These are phyloP conservation scores for Eupithecia centaureata DNA, from an alignment of 2,888 invertebrate genomes.

Conservation along the genomic window DNA sequence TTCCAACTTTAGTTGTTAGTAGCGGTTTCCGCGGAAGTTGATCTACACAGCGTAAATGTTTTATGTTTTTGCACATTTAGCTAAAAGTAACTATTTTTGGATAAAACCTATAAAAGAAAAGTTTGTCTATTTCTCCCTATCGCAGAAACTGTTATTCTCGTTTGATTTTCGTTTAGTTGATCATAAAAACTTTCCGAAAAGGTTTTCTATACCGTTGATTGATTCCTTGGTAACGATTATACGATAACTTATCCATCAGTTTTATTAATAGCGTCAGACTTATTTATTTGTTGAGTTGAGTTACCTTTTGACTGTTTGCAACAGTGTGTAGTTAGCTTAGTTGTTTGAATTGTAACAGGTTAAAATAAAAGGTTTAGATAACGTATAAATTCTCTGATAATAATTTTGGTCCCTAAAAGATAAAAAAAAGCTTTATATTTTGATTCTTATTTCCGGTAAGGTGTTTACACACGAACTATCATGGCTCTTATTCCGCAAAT, in stretches of 20 bases:
- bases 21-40: slow-evolving; percentile 17
- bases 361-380: too few relatives aligned
- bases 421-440: too few relatives aligned
- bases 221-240: slow-evolving; percentile 23
- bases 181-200: slow-evolving; percentile 43
- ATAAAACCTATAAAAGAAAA: slow-evolving; percentile 44
- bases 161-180: slow-evolving; percentile 45
- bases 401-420: too few relatives aligned
- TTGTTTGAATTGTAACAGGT: too few relatives aligned
- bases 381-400: too few relatives aligned
- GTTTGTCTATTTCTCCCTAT: slow-evolving; percentile 39
- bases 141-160: slow-evolving; percentile 40
- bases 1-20: slow-evolving; percentile 27
- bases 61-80: slow-evolving; percentile 41
- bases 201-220: slow-evolving; percentile 39
- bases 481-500: too few relatives aligned
- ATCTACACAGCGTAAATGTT: slow-evolving; percentile 32
- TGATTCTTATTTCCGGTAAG: not conserved
- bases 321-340: too few relatives aligned
- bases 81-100: slow-evolving; percentile 42
- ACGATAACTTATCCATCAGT: not conserved
- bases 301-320: too few relatives aligned
- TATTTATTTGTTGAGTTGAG: too few relatives aligned
- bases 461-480: not conserved
- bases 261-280: too few relatives aligned